These are phyloP conservation scores for Deilephila porcellus DNA, from an alignment of 2,888 invertebrate genomes.

Conservation along the genomic window DNA sequence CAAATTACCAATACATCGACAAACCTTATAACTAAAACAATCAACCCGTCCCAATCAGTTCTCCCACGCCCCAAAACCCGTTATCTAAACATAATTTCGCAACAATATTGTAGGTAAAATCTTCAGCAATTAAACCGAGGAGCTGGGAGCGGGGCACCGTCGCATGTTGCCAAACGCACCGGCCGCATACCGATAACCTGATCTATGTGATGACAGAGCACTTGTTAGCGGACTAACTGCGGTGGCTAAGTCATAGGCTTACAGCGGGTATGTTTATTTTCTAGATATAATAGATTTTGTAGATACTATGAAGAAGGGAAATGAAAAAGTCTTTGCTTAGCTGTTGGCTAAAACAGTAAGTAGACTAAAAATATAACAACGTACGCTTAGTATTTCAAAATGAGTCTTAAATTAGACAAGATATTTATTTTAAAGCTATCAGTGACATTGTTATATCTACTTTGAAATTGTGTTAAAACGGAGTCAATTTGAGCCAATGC, in stretches of 20 bases:
- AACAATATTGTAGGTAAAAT: slow-evolving; percentile 49
- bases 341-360: too few relatives aligned
- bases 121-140: slow-evolving; percentile 73
- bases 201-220: slow-evolving; percentile 79
- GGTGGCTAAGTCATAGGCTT: slow-evolving; percentile 36
- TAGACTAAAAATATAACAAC: too few relatives aligned
- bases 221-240: slow-evolving; percentile 59
- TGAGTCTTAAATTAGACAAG: too few relatives aligned
- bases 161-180: slow-evolving; percentile 78
- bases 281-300: background rate
- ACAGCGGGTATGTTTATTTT: background rate
- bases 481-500: too few relatives aligned
- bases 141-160: slow-evolving; percentile 60
- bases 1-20: too few relatives aligned
- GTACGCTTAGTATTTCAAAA: too few relatives aligned
- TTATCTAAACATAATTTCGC: background rate
- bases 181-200: slow-evolving; percentile 77
- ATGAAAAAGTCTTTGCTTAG: too few relatives aligned
- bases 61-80: background rate
- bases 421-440: background rate
- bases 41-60: background rate
- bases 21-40: too few relatives aligned
- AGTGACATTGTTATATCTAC: too few relatives aligned
- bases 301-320: too few relatives aligned
- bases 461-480: too few relatives aligned